Evolutionary conservation across 2,113 vertebrate species (phyloP).

Genomic region (Gymnorhina tibicen): DNA sequence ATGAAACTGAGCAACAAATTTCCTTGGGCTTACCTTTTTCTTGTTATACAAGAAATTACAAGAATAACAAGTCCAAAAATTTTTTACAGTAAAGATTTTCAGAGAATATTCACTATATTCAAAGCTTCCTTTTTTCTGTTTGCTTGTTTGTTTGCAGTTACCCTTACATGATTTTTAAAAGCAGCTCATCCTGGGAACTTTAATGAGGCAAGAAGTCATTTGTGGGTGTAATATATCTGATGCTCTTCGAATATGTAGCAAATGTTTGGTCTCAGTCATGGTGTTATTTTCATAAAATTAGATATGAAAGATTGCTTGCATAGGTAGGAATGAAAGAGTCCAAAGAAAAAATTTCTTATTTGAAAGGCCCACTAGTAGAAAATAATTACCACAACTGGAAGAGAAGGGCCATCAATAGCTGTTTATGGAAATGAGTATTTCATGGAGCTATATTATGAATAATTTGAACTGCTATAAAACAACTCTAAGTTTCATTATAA

Average conservation of each 20-base stretch:
- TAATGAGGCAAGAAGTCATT: neutral
- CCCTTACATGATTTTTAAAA: neutral
- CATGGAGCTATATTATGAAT: neutral
- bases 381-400: neutral
- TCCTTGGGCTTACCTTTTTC: neutral
- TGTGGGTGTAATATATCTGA: neutral
- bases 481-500: neutral
- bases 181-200: neutral
- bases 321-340: neutral
- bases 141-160: neutral
- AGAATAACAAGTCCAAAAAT: neutral
- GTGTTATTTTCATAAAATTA: neutral
- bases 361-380: neutral
- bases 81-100: neutral
- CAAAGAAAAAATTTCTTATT: neutral
- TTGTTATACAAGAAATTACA: neutral
- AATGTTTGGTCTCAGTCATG: neutral
- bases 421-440: neutral
- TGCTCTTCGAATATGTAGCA: neutral
- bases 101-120: neutral
- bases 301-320: neutral
- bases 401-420: neutral
- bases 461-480: neutral
- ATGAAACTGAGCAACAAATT: neutral
- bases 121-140: neutral